Conservation (phyloP, 2,113 vertebrate species). For the Irena cyanogastra region DNA sequence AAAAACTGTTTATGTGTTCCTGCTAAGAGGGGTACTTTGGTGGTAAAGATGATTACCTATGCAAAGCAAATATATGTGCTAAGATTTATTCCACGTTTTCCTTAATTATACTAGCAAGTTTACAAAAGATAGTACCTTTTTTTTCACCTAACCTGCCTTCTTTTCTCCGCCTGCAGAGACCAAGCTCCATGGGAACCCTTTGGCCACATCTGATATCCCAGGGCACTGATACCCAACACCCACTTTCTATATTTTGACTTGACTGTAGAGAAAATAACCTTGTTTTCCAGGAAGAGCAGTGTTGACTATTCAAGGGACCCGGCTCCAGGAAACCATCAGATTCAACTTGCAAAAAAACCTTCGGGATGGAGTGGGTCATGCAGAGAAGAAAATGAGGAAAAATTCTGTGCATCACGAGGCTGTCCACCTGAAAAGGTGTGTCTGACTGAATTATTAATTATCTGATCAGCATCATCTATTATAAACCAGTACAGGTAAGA, state of each 20-base stretch:
- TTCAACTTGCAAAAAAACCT: not conserved
- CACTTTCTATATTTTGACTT: conserved; percentile 34
- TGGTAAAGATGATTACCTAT: not conserved
- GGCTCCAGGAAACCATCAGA: not conserved
- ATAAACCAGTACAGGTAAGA: not conserved
- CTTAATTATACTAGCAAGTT: not conserved
- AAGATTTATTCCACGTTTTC: not conserved
- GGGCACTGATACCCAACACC: not conserved
- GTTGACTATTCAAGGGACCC: not conserved
- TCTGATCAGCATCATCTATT: not conserved
- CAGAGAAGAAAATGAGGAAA: not conserved
- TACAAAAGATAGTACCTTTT: not conserved
- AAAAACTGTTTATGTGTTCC: not conserved
- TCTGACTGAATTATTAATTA: not conserved
- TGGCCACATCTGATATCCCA: not conserved
- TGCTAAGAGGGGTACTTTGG: not conserved
- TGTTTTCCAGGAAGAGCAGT: conserved; percentile 9
- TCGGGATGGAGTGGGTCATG: not conserved
- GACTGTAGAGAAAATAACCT: conserved; percentile 16
- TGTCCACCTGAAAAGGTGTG: not conserved
- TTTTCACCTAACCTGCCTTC: not conserved
- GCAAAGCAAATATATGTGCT: not conserved
- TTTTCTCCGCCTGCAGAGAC: not conserved
- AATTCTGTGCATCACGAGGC: not conserved
- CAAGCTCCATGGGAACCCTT: not conserved